Conservation (phyloP, 2,797 vertebrate species). For the Malurus leucopterus region DNA sequence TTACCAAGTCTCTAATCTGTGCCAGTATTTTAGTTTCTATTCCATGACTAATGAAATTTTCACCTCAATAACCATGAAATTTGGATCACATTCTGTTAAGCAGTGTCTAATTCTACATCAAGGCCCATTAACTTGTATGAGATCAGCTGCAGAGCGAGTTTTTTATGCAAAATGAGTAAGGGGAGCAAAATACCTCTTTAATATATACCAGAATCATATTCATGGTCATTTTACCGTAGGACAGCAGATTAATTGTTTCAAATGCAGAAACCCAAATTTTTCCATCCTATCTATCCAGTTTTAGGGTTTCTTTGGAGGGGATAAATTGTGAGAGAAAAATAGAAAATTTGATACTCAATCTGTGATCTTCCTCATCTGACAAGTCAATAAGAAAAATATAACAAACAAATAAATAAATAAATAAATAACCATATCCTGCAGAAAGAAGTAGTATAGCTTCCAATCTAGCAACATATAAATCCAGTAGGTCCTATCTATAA, state of each 20-base stretch:
- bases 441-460: not conserved
- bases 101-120: not conserved
- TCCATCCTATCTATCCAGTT: not conserved
- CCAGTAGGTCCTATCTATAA: not conserved
- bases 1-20: not conserved
- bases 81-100: not conserved
- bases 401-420: not conserved
- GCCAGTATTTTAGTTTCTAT: not conserved
- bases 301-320: rapidly evolving
- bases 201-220: not conserved
- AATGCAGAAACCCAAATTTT: not conserved
- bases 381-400: not conserved
- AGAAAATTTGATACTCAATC: not conserved
- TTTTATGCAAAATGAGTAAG: not conserved
- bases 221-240: not conserved
- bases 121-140: not conserved
- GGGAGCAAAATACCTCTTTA: not conserved
- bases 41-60: not conserved
- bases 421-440: not conserved
- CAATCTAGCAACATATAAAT: not conserved
- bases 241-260: not conserved
- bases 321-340: not conserved
- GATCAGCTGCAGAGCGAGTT: not conserved
- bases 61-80: not conserved
- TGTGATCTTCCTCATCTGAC: not conserved